Conservation (phyloP, 1,140 invertebrate species). For the Bombus pyrosoma region DNA sequence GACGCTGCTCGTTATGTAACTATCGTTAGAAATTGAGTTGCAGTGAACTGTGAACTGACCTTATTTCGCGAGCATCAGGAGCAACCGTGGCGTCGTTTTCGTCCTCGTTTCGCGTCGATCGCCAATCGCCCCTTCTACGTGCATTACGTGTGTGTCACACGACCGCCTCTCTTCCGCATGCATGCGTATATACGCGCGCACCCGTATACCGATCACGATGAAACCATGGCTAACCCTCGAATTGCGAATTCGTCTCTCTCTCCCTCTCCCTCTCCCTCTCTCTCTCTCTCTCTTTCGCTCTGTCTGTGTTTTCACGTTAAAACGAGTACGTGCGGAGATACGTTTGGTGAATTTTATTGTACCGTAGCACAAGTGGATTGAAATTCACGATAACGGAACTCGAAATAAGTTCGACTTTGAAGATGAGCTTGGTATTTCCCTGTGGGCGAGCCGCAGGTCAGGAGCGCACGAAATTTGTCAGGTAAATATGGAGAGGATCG, state of each 20-base stretch:
- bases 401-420: constrained; percentile 8
- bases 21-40: constrained; percentile 73
- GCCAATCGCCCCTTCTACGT: neutral
- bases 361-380: neutral
- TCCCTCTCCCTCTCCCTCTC: neutral
- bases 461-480: neutral
- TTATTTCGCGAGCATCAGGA: constrained; percentile 62
- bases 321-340: neutral
- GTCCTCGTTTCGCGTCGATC: constrained; percentile 46
- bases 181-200: neutral
- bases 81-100: constrained; percentile 49
- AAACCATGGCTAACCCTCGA: neutral
- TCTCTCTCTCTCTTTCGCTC: neutral
- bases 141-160: neutral
- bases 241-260: neutral
- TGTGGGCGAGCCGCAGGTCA: neutral
- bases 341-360: neutral
- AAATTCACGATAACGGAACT: neutral
- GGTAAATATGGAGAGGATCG: neutral
- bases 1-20: constrained; percentile 66
- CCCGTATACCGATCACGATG: neutral
- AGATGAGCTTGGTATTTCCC: neutral
- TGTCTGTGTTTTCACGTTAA: neutral
- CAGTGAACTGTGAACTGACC: constrained; percentile 73
- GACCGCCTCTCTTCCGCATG: neutral